Evolutionary conservation across 2,797 vertebrate genomes (phyloP), one percentile per base, ranked within the genome.

Genomic region (Champsocephalus gunnari): DNA sequence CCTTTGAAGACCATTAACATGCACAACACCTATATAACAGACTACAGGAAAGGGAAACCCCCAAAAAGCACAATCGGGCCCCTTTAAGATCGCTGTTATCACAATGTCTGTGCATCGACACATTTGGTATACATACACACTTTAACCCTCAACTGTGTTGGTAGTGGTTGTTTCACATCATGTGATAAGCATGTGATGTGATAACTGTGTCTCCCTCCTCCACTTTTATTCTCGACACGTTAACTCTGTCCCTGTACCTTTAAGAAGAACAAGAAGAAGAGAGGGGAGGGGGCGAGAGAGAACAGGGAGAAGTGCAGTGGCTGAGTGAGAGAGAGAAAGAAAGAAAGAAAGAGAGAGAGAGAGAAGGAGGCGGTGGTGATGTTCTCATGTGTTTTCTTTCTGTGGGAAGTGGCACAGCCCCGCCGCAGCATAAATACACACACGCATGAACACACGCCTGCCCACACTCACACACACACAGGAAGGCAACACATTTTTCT

Each of bases 361-460:
- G 74, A 24, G 66, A 68, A 64, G 12, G 78, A 77, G 80, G 77
- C 71, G 53, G 82, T 58, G 79, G 82, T 88, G 80, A 88, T 87
- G 85, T 85, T 93, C 87, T 90, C 91, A 89, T 89, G 84, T 88
- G 84, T 90, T 92, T 86, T 90, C 83, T 81, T 88, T 87, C 86
- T 91, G 89, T 90, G 81, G 86, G 89, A 92, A 90, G 86, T 87
- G 82, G 83, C 86, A 88, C 73, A 79, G 84, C 82, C 80, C 77
- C 79, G 85, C 78, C 80, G 34, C 79, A 83, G 71, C 66, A 85
- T 73, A 69, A 85, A 84, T 71, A 80, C 71, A 68, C 71, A 67
- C 66, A 72, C 53, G 45, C 76, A 79, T 71, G 66, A 75, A 58
- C 75, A 86, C 65, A 80, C 54, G 64, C 55, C 49, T 65, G 67